A percentile compares a stretch with the other conserved stretches of the same genome.
Conservation (phyloP, 1,140 invertebrate genomes). For the Argopecten irradians region DNA sequence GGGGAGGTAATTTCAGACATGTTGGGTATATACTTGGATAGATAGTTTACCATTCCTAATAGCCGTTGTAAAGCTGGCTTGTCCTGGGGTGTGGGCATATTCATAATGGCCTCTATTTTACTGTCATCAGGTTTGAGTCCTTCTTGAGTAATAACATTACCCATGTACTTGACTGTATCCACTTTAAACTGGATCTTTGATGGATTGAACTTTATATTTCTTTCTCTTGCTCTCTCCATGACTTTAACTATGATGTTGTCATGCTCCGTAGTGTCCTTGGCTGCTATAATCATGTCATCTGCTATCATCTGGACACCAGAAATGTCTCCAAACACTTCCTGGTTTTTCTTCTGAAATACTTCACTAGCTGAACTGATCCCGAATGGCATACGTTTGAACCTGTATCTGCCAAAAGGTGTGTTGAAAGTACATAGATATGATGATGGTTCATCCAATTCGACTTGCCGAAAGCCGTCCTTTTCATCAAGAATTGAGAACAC, state of each 20-base stretch:
- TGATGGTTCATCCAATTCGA: constrained; percentile 36
- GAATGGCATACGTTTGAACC: constrained; percentile 44
- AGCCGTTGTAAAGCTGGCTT: constrained; percentile 30
- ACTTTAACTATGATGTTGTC: constrained; percentile 36
- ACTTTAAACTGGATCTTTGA: constrained; percentile 41
- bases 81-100: constrained; percentile 26
- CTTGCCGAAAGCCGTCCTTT: constrained; percentile 74
- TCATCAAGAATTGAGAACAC: constrained; percentile 78
- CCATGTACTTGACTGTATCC: constrained; percentile 41
- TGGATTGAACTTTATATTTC: constrained; percentile 50
- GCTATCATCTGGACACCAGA: constrained; percentile 57
- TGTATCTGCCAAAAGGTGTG: constrained; percentile 51
- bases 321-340: constrained; percentile 65
- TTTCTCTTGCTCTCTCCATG: constrained; percentile 42
- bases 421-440: constrained; percentile 51
- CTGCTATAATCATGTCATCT: constrained; percentile 74
- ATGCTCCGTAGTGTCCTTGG: constrained; percentile 36
- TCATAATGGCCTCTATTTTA: constrained; percentile 33
- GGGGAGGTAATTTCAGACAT: constrained; percentile 63
- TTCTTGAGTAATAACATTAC: constrained; percentile 13
- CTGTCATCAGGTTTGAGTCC: constrained; percentile 27
- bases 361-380: constrained; percentile 46
- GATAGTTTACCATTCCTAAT: constrained; percentile 31
- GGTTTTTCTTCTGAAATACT: constrained; percentile 43
- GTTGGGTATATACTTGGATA: constrained; percentile 70